phyloP scores from a whole-genome alignment of 2,113 vertebrate species.

The Notarius quadriscutis region DNA sequence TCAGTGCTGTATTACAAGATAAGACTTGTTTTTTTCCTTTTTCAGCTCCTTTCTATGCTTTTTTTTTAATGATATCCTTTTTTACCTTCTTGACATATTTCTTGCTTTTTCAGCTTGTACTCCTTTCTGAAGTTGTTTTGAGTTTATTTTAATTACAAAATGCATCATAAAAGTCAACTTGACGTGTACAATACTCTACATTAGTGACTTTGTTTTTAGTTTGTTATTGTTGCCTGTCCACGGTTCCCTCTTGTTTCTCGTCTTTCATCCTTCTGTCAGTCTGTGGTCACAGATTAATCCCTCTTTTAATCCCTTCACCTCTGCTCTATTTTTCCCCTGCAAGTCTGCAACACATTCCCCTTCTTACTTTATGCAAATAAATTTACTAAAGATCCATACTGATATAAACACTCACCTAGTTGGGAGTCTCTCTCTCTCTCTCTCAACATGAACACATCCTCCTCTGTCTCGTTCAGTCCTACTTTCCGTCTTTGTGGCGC shows the following conservation, averaged over 20 bases:
- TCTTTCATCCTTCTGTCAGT: neutral
- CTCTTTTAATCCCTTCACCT: constrained; percentile 62
- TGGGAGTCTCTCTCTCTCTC: constrained; percentile 10
- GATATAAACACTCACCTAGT: neutral
- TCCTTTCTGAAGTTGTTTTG: neutral
- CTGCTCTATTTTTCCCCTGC: constrained; percentile 63
- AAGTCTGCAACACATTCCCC: constrained; percentile 32
- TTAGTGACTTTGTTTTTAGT: neutral
- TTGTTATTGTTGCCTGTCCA: neutral
- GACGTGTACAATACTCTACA: neutral
- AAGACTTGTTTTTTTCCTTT: neutral
- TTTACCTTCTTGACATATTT: neutral
- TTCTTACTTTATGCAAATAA: neutral
- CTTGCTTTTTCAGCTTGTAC: neutral
- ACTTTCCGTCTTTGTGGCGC: constrained; percentile 31
- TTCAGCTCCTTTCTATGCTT: neutral
- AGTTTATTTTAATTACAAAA: neutral
- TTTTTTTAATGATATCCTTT: neutral
- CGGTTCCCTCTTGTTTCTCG: neutral
- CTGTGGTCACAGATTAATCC: constrained; percentile 58
- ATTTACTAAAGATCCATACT: neutral
- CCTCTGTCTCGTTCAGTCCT: constrained; percentile 5
- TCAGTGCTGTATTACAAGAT: neutral
- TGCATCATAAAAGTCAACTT: neutral
- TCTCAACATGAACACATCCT: constrained; percentile 32